Conservation (phyloP, 2,797 vertebrate species). For the Danio albolineatus region DNA sequence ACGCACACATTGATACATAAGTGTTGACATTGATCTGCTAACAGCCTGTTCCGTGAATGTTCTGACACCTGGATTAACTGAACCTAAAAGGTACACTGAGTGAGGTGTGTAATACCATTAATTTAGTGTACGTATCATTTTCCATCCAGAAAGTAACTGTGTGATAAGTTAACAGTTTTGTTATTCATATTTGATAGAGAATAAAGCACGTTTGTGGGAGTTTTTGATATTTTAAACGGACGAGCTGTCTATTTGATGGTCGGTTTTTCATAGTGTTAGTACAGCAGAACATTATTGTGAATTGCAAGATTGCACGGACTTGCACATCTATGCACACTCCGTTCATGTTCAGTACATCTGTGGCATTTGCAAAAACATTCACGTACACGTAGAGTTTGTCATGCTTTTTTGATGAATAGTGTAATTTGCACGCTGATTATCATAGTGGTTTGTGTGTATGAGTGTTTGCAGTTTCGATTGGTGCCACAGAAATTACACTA, state of each 20-base stretch:
- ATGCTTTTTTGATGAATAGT: background rate
- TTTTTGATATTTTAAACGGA: background rate
- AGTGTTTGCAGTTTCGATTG: background rate
- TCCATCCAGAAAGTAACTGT: background rate
- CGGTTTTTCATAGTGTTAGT: background rate
- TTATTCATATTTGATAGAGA: background rate
- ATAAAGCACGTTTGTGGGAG: background rate
- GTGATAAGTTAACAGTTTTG: background rate
- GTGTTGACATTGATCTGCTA: background rate
- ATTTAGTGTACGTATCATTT: background rate
- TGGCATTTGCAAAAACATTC: background rate
- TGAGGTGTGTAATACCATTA: background rate
- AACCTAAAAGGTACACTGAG: background rate
- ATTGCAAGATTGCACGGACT: background rate
- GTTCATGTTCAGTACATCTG: constrained; percentile 9
- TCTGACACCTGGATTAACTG: background rate
- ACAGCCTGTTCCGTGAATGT: background rate
- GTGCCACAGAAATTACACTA: background rate
- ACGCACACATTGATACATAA: background rate
- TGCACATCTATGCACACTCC: background rate
- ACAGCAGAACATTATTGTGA: constrained; percentile 1
- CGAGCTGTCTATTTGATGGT: background rate
- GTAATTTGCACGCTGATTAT: background rate
- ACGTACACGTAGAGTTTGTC: background rate
- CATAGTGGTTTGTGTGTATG: background rate